A percentile compares a stretch with the other conserved stretches of the same genome.
phyloP scores from a whole-genome alignment of 2,888 invertebrate species.

The Chrysina gloriosa region DNA sequence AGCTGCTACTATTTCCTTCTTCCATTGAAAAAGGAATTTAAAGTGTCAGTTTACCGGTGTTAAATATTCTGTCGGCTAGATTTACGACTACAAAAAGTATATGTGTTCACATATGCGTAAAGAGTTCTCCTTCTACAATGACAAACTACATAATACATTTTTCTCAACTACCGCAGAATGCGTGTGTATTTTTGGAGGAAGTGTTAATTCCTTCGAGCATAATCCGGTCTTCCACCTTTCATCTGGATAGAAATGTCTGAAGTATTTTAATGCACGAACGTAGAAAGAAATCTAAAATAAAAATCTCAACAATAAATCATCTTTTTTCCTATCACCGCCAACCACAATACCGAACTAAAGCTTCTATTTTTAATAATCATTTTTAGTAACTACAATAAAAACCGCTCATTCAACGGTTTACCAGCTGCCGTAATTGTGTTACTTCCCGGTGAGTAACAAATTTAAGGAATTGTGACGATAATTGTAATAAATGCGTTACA shows the following conservation, averaged over 20 bases:
- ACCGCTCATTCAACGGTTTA: no score
- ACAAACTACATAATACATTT: conserved; percentile 51
- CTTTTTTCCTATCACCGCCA: no score
- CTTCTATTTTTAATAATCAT: no score
- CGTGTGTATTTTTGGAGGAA: conserved; percentile 23
- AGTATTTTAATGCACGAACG: background rate
- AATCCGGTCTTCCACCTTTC: conserved; percentile 1
- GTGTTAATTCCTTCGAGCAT: conserved; percentile 5
- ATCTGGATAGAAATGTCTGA: background rate
- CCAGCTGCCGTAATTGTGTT: no score
- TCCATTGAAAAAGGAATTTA: conserved; percentile 35
- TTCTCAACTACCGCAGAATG: conserved; percentile 27
- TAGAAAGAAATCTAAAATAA: no score
- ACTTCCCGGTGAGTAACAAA: no score
- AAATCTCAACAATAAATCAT: background rate
- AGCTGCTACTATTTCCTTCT: background rate
- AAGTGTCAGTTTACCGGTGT: conserved; percentile 31
- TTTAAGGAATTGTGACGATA: no score
- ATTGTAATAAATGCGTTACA: no score
- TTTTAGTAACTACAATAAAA: no score
- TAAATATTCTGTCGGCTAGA: conserved; percentile 45
- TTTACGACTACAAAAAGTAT: conserved; percentile 46
- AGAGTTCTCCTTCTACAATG: conserved; percentile 51
- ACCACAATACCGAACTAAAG: no score
- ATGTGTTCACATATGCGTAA: conserved; percentile 53